Base-by-base conservation (phyloP, 2,113 vertebrate genomes). In the Cinclus cinclus region DNA sequence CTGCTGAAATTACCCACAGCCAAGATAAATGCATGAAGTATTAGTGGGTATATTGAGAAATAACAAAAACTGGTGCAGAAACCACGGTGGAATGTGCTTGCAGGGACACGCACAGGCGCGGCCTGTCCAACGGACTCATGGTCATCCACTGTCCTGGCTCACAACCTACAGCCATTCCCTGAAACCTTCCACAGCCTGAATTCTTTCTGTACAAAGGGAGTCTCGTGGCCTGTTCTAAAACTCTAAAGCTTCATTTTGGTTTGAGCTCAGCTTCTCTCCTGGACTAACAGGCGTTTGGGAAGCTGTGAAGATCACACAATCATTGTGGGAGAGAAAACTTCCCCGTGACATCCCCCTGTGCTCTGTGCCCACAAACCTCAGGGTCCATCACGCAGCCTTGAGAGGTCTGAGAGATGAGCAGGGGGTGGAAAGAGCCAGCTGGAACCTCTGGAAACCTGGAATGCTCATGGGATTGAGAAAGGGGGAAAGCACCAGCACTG, bases 31-130 rank as follows among this genome's bases (percentile, higher is more conserved):
- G 60, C 64, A 82, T 82, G 41, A 84, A 92, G 84, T 91, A 89
- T 84, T 91, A 82, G 92, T 87, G 89, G 65, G 7, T 82, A 82
- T 91, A 85, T 49, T 94, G 83, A 92, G 84, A 94, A 92, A 89
- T 37, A 91, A 84, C 31, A 60, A 71, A 83, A 89, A 46, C 63
- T 39, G 68, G n/a, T 19, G 70, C 7, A 65, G 85, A 85, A 95
- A 46, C 79, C 90, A 44, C 42, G 12, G 18, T 7, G 76, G 68
- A 73, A 77, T 90, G 79, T 86, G 67, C 82, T 83, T 1, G 0
- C 78, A 77, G 87, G 80, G 94, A 91, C 47, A 20, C 27, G 53
- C 11, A 60, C 49, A 5, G 8, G 42, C 68, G 87, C 83, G 70
- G 85, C 35, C 68, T 70, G 80, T 58, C 67, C 90, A 55, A 19